Conservation (phyloP, 2,888 invertebrate genomes). For the Idaea aversata region DNA sequence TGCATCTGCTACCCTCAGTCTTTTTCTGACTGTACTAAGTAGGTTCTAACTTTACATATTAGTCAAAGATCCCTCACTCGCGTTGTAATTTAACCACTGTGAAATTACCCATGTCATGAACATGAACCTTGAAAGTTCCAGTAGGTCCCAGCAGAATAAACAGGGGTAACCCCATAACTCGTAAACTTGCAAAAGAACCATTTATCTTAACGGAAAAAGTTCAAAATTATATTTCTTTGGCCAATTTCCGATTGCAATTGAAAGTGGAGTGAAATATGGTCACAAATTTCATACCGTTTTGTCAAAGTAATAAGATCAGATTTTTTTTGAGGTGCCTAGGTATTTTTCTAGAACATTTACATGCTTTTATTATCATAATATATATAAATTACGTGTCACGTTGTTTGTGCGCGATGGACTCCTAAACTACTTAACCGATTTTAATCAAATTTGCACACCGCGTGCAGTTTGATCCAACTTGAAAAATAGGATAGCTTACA, state of each 20-base stretch:
- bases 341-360: too few species aligned
- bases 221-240: conserved; percentile 47
- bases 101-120: conserved; percentile 20
- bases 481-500: too few species aligned
- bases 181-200: conserved; percentile 46
- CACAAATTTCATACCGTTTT: neutral
- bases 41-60: neutral
- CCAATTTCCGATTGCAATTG: conserved; percentile 48
- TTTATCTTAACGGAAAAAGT: conserved; percentile 44
- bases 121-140: conserved; percentile 37
- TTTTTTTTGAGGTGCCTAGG: too few species aligned
- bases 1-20: too few species aligned
- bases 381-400: too few species aligned
- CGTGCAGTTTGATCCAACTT: too few species aligned
- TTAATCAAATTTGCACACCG: too few species aligned
- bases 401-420: too few species aligned
- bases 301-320: neutral
- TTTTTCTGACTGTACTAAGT: neutral
- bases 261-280: conserved; percentile 39
- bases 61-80: neutral
- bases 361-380: too few species aligned
- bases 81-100: conserved; percentile 14
- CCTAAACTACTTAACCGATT: too few species aligned
- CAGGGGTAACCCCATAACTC: conserved; percentile 37
- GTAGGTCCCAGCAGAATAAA: conserved; percentile 27